Evolutionary conservation across 2,113 vertebrate genomes (phyloP).

Genomic region (Sciurus niger): DNA sequence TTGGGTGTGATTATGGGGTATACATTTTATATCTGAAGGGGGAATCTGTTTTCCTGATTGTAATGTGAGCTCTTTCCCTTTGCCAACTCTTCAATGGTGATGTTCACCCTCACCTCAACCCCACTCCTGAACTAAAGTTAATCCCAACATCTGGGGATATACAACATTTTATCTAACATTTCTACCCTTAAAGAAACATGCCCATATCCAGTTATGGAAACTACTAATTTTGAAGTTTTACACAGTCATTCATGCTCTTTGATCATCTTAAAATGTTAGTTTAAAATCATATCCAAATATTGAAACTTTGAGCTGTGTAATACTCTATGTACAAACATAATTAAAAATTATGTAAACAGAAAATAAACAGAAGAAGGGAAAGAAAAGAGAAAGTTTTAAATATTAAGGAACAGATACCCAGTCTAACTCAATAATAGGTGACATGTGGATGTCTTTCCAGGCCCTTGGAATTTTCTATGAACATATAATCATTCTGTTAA

Average conservation of each 20-base stretch:
- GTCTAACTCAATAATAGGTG: neutral
- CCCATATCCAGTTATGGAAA: no score
- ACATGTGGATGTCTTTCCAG: neutral
- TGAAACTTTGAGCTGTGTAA: neutral
- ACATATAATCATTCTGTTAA: neutral
- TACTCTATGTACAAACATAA: neutral
- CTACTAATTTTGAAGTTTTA: neutral
- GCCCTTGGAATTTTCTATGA: neutral
- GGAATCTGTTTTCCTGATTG: no score
- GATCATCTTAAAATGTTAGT: neutral
- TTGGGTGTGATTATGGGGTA: no score
- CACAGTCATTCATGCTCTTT: neutral
- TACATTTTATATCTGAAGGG: no score
- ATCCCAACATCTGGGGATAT: neutral
- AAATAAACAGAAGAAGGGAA: neutral
- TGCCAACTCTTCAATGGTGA: no score
- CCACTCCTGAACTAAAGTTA: neutral
- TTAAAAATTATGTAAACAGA: neutral
- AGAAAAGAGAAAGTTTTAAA: neutral
- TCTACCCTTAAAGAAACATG: neutral
- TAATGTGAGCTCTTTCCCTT: no score
- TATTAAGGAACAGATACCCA: neutral
- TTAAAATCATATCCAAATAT: neutral
- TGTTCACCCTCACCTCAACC: no score
- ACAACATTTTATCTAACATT: neutral